These are phyloP conservation scores for Arrhamphus sclerolepis DNA, from an alignment of 2,797 vertebrate species.

Conservation along the genomic window DNA sequence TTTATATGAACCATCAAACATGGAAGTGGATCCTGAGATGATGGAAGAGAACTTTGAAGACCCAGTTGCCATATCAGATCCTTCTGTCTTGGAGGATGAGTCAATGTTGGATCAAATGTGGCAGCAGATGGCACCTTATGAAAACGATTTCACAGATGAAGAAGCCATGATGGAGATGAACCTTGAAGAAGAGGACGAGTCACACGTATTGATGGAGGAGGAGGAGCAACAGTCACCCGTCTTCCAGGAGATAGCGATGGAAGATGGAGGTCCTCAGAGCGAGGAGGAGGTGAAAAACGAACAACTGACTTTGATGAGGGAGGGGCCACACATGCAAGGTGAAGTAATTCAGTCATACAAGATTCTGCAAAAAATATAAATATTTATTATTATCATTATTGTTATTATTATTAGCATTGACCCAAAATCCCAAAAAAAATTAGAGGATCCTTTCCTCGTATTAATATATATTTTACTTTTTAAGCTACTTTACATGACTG, in stretches of 20 bases:
- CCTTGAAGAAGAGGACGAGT: conserved; percentile 17
- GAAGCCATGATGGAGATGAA: conserved; percentile 1
- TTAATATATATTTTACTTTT: no score
- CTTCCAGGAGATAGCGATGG: conserved; percentile 19
- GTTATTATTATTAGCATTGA: no score
- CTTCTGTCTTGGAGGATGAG: conserved; percentile 27
- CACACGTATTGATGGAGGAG: background rate
- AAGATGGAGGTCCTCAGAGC: conserved; percentile 1
- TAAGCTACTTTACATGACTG: no score
- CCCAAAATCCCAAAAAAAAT: no score
- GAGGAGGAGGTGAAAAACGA: background rate
- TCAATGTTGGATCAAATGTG: conserved; percentile 20
- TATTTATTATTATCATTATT: no score
- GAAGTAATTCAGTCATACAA: background rate
- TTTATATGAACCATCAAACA: conserved; percentile 15
- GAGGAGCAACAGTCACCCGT: background rate
- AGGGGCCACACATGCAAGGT: background rate
- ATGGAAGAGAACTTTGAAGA: background rate
- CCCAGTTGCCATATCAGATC: conserved; percentile 3
- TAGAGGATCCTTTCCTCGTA: no score
- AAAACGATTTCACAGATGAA: no score
- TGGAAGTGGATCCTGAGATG: conserved; percentile 30
- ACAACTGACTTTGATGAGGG: background rate
- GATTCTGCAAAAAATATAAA: no score
- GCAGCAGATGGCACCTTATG: conserved; percentile 1